These are phyloP conservation scores for Drosophila fungiperda DNA, from an alignment of 2,888 invertebrate genomes.

Conservation along the genomic window DNA sequence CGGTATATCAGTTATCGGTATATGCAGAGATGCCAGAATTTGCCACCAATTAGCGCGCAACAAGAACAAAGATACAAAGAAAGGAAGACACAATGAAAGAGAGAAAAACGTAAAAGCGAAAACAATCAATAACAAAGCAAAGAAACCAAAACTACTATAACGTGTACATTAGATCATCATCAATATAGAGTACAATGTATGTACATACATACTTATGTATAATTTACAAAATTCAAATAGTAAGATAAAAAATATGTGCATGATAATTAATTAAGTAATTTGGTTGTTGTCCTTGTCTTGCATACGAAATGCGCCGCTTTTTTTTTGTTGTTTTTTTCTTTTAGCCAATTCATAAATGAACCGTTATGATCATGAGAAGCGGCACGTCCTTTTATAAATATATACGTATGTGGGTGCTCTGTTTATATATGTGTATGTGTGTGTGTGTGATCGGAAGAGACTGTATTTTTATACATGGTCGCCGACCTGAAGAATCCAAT, in stretches of 20 bases:
- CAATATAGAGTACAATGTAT: constrained; percentile 3
- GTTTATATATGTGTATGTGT: constrained; percentile 3
- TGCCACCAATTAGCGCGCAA: constrained; percentile 47
- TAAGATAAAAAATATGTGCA: constrained; percentile 32
- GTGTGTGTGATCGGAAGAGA: not conserved
- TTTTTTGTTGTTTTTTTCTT: constrained; percentile 1
- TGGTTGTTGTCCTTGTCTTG: constrained; percentile 30
- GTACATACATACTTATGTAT: constrained; percentile 1
- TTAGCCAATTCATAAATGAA: constrained; percentile 26
- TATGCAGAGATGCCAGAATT: constrained; percentile 55
- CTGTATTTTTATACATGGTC: constrained; percentile 27
- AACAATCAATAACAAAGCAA: constrained; percentile 64
- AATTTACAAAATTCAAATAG: constrained; percentile 8
- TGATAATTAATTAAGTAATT: constrained; percentile 28
- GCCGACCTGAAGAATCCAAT: constrained; percentile 22
- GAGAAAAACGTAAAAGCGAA: constrained; percentile 59
- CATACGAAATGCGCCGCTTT: constrained; percentile 18
- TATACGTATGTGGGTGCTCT: not conserved
- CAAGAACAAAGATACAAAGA: constrained; percentile 60
- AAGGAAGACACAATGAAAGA: constrained; percentile 60
- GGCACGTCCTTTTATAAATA: constrained; percentile 5
- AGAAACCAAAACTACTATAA: constrained; percentile 29
- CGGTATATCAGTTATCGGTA: constrained; percentile 15
- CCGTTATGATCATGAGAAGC: constrained; percentile 8
- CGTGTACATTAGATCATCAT: constrained; percentile 2